Conservation (phyloP, 1,140 invertebrate genomes). For the Gerris buenoi region DNA sequence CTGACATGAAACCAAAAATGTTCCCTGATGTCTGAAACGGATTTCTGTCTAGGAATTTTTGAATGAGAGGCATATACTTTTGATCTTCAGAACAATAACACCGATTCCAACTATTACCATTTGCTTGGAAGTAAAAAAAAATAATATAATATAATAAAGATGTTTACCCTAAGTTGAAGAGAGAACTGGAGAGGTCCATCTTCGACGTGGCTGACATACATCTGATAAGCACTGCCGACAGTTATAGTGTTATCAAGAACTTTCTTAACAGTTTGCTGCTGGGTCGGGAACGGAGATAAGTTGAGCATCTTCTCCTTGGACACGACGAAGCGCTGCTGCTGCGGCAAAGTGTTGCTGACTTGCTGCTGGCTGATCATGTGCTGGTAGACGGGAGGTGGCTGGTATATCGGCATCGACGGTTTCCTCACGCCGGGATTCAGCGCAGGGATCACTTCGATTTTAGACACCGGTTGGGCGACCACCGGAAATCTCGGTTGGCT, state of each 20-base stretch:
- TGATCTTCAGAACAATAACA: too few relatives aligned
- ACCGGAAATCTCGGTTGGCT: background rate
- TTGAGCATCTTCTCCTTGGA: background rate
- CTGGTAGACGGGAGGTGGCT: background rate
- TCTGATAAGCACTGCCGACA: slow-evolving; percentile 43
- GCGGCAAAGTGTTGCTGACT: background rate
- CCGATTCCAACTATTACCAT: too few relatives aligned
- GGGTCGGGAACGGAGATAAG: background rate
- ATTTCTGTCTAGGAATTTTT: too few relatives aligned
- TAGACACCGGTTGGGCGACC: background rate
- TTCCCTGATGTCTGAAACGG: too few relatives aligned
- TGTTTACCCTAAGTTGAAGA: slow-evolving; percentile 41
- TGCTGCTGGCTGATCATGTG: background rate
- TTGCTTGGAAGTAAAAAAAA: too few relatives aligned
- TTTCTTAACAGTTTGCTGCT: background rate
- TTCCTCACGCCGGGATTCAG: too few relatives aligned
- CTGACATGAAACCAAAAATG: too few relatives aligned
- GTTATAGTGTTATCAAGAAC: slow-evolving; percentile 31
- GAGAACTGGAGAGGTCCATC: slow-evolving; percentile 59
- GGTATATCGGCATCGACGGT: background rate
- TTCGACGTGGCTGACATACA: slow-evolving; percentile 53
- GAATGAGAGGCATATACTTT: too few relatives aligned
- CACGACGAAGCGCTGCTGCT: background rate
- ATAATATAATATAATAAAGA: too few relatives aligned
- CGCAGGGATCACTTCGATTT: too few relatives aligned